These are phyloP conservation scores for Sphenodon punctatus DNA, from an alignment of 2,797 vertebrate genomes.

Conservation along the genomic window DNA sequence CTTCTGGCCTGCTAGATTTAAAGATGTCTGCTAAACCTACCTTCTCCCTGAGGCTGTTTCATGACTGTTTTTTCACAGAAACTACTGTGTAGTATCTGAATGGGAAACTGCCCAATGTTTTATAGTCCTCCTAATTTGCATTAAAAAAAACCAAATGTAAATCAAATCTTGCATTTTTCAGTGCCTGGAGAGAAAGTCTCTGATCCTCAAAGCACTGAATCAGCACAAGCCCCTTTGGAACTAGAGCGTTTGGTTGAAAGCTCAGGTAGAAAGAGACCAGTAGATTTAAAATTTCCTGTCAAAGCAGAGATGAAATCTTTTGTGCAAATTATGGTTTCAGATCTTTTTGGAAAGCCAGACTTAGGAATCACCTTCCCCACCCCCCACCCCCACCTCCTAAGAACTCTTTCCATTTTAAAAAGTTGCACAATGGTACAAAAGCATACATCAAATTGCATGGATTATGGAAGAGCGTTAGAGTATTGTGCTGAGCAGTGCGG, in stretches of 20 bases:
- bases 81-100: not conserved
- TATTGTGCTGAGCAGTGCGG: slow-evolving; percentile 35
- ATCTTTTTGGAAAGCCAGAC: slow-evolving; percentile 27
- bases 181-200: slow-evolving; percentile 13
- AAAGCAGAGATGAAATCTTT: not conserved
- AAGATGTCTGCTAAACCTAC: slow-evolving; percentile 24
- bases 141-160: slow-evolving; percentile 67
- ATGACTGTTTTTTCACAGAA: not conserved
- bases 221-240: too few species aligned
- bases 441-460: slow-evolving; percentile 33
- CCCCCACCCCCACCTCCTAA: too few species aligned
- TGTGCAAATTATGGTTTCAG: not conserved
- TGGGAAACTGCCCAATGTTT: slow-evolving; percentile 40
- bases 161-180: slow-evolving; percentile 30
- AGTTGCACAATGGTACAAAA: slow-evolving; percentile 19
- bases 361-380: slow-evolving; percentile 32
- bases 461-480: not conserved
- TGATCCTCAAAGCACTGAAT: too few species aligned
- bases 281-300: not conserved
- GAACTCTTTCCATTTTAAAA: slow-evolving; percentile 25
- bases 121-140: slow-evolving; percentile 42
- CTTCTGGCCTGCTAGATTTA: slow-evolving; percentile 28
- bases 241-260: slow-evolving; percentile 37
- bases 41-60: slow-evolving; percentile 16
- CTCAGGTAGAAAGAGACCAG: not conserved